A percentile compares a stretch with the other conserved stretches of the same genome.
Conservation (phyloP, 2,888 invertebrate genomes). For the Erannis defoliaria region DNA sequence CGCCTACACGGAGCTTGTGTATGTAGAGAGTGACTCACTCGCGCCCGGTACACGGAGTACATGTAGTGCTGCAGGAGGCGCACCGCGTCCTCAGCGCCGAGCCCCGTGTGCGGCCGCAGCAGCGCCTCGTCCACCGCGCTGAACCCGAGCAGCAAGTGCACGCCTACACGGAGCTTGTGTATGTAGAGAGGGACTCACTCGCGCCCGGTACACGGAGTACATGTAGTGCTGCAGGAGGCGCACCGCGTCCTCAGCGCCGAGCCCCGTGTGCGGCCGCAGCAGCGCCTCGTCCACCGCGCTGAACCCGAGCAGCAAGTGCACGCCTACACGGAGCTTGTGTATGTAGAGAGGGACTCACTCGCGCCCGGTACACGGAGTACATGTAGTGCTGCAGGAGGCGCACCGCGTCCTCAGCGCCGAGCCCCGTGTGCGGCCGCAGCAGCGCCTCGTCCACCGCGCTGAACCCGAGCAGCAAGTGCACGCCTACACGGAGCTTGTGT, state of each 20-base stretch:
- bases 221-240: slow-evolving; percentile 93
- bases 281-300: slow-evolving; percentile 94
- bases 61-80: slow-evolving; percentile 93
- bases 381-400: slow-evolving; percentile 93
- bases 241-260: slow-evolving; percentile 94
- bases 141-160: slow-evolving; percentile 95
- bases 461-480: slow-evolving; percentile 95
- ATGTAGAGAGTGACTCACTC: slow-evolving; percentile 60
- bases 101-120: slow-evolving; percentile 92
- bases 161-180: too few relatives aligned
- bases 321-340: slow-evolving; percentile 96
- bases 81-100: slow-evolving; percentile 94
- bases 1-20: slow-evolving; percentile 90
- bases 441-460: slow-evolving; percentile 95
- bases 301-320: slow-evolving; percentile 94
- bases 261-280: slow-evolving; percentile 93
- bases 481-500: too few relatives aligned
- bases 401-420: slow-evolving; percentile 94
- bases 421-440: slow-evolving; percentile 92
- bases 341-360: too few relatives aligned
- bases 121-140: slow-evolving; percentile 95
- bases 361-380: slow-evolving; percentile 89
- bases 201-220: slow-evolving; percentile 89
- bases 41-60: slow-evolving; percentile 89
- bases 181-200: too few relatives aligned